Percentiles rank a stretch among this genome's conserved stretches.
These are phyloP conservation scores for Calephelis nemesis DNA, from an alignment of 1,140 invertebrate genomes.

Conservation along the genomic window DNA sequence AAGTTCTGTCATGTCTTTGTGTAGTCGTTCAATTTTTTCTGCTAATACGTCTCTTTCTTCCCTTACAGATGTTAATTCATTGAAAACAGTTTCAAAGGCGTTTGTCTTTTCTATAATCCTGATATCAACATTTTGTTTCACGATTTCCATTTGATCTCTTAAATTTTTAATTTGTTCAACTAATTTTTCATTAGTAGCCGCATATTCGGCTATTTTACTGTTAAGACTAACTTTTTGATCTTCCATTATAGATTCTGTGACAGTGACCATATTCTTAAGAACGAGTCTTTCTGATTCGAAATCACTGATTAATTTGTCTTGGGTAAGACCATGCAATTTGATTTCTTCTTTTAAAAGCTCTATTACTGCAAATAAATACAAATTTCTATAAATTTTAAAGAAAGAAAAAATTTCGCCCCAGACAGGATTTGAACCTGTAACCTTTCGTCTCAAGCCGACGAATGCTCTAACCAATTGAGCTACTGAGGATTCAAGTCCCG, in stretches of 20 bases:
- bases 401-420: too few species aligned
- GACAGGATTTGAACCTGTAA: too few species aligned
- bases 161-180: constrained; percentile 37
- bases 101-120: constrained; percentile 41
- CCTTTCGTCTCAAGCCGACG: too few species aligned
- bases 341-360: constrained; percentile 46
- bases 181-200: constrained; percentile 35
- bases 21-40: constrained; percentile 26
- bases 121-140: constrained; percentile 27
- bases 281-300: constrained; percentile 53
- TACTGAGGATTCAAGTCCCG: too few species aligned
- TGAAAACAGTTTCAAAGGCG: constrained; percentile 25
- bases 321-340: constrained; percentile 41
- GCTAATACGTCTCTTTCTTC: constrained; percentile 29
- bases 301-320: constrained; percentile 51
- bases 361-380: constrained; percentile 40
- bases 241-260: constrained; percentile 58
- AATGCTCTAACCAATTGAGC: too few species aligned
- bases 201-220: constrained; percentile 41
- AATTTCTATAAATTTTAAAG: too few species aligned
- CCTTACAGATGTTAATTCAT: constrained; percentile 12
- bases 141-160: constrained; percentile 28
- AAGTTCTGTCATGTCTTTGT: constrained; percentile 24
- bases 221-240: constrained; percentile 45
- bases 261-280: constrained; percentile 52